Percentiles rank a stretch among this genome's conserved stretches.
Conservation (phyloP, 2,113 vertebrate species). For the Polypterus bichir region DNA sequence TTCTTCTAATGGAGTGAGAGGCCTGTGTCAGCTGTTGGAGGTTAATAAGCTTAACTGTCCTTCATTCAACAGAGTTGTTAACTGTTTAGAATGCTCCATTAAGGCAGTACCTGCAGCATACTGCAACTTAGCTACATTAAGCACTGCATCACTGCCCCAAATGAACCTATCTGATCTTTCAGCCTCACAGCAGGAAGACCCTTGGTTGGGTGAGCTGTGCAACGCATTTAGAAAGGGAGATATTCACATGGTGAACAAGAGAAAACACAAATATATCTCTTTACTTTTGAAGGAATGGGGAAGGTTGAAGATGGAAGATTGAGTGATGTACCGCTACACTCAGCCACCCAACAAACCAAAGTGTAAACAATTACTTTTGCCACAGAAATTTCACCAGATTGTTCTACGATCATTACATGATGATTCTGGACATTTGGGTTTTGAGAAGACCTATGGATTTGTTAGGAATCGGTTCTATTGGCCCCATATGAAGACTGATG, state of each 20-base stretch:
- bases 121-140: background rate
- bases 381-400: conserved; percentile 6
- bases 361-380: conserved; percentile 4
- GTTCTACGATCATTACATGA: conserved; percentile 12
- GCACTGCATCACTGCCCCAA: background rate
- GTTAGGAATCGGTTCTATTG: conserved; percentile 10
- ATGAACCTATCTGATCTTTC: background rate
- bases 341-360: conserved; percentile 6
- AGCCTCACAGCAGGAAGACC: background rate
- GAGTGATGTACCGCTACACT: background rate
- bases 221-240: background rate
- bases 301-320: background rate
- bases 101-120: background rate
- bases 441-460: conserved; percentile 8
- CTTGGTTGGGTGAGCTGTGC: background rate
- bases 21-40: background rate
- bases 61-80: background rate
- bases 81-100: background rate
- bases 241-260: background rate
- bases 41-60: no score
- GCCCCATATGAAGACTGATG: conserved; percentile 5
- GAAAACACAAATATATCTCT: background rate
- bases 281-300: background rate
- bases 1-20: background rate
- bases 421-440: conserved; percentile 8